phyloP scores from a whole-genome alignment of 2,797 vertebrate genomes.

The Cryptoblepharus egeriae region DNA sequence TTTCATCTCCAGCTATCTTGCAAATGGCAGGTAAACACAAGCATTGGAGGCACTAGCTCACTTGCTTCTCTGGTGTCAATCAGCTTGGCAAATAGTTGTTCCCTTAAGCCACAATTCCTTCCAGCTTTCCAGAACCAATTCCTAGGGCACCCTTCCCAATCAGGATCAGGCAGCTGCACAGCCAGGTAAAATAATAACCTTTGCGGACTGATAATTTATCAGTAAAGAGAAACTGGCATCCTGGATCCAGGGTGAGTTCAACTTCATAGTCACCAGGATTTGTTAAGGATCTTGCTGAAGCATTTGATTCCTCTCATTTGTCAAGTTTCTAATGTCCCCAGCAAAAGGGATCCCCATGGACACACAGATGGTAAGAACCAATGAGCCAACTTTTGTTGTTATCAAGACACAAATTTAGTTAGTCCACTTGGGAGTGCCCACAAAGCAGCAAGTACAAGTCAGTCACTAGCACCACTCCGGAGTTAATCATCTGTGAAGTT shows the following conservation, averaged over 20 bases:
- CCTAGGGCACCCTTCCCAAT: background rate
- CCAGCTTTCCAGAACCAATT: background rate
- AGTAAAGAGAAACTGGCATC: background rate
- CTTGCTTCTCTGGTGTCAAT: background rate
- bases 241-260: background rate
- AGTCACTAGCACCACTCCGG: background rate
- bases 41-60: background rate
- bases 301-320: background rate
- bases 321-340: background rate
- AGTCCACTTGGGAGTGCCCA: background rate
- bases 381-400: background rate
- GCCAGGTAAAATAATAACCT: background rate
- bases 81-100: background rate
- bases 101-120: background rate
- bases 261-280: background rate
- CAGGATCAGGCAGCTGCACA: background rate
- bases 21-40: conserved; percentile 5
- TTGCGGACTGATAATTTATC: background rate
- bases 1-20: background rate
- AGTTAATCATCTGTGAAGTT: background rate
- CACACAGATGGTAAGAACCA: background rate
- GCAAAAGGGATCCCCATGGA: background rate
- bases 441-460: background rate
- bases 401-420: conserved; percentile 1
- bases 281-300: background rate